Conservation (phyloP, 2,888 invertebrate species). For the Iselma pallidipennis region DNA sequence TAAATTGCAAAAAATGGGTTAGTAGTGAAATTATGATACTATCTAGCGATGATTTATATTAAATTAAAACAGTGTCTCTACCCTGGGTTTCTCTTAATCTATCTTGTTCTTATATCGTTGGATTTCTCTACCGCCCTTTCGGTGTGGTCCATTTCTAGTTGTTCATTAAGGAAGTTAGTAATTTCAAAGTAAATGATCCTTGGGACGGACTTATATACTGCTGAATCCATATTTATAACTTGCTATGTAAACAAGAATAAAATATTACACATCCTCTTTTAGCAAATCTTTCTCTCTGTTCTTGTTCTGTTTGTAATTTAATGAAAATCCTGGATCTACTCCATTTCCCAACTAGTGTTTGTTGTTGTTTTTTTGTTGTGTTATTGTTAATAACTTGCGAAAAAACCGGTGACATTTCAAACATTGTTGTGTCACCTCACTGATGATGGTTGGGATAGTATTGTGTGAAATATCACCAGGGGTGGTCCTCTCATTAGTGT, state of each 20-base stretch:
- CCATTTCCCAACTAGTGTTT: too few relatives aligned
- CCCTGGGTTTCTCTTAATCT: not conserved
- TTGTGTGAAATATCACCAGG: slow-evolving; percentile 22
- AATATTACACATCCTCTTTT: not conserved
- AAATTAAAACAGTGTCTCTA: not conserved
- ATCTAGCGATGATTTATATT: not conserved
- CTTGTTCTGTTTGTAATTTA: not conserved
- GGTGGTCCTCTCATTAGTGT: slow-evolving; percentile 25
- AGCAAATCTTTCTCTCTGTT: not conserved
- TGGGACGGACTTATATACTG: too few relatives aligned
- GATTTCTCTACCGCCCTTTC: not conserved
- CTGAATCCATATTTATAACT: slow-evolving; percentile 5
- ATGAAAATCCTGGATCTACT: too few relatives aligned
- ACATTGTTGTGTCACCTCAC: too few relatives aligned
- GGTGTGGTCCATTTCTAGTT: not conserved
- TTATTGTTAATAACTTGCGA: too few relatives aligned
- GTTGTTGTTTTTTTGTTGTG: too few relatives aligned
- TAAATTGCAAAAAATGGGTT: too few relatives aligned
- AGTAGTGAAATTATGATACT: not conserved
- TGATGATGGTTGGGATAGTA: too few relatives aligned
- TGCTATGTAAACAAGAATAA: slow-evolving; percentile 3
- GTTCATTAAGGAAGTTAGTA: slow-evolving; percentile 3
- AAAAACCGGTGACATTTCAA: too few relatives aligned
- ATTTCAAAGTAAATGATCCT: not conserved
- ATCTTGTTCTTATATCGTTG: not conserved